A percentile compares a stretch with the other conserved stretches of the same genome.
Conservation (phyloP, 2,797 vertebrate genomes). For the Sebastes nivosus region DNA sequence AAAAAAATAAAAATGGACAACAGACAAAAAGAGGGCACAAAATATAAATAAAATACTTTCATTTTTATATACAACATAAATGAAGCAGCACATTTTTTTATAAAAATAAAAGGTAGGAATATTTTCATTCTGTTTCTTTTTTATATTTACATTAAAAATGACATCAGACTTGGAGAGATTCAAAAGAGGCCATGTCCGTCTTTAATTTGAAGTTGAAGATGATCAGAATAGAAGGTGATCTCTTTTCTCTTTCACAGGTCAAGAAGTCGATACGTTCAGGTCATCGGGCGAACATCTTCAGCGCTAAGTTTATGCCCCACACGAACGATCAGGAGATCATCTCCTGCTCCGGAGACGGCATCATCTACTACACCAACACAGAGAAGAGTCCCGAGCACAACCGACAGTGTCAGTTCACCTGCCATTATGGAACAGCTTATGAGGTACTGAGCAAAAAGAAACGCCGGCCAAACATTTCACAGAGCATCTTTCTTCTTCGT, state of each 20-base stretch:
- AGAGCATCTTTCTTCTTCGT: not conserved
- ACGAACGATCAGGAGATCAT: conserved; percentile 97
- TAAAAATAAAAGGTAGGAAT: not conserved
- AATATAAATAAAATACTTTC: not conserved
- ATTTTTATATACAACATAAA: not conserved
- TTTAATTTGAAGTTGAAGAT: not conserved
- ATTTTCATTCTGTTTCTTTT: not conserved
- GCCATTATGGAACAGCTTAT: conserved; percentile 98
- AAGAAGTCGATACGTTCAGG: conserved; percentile 96
- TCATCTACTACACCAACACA: conserved; percentile 96
- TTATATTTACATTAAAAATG: not conserved
- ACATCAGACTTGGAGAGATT: not conserved
- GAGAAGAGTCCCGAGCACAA: conserved; percentile 95
- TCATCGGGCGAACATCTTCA: conserved; percentile 98
- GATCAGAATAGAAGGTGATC: not conserved
- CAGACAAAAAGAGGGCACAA: not conserved
- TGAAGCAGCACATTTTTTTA: not conserved
- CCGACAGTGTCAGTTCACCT: conserved; percentile 96
- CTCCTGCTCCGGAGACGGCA: conserved; percentile 97
- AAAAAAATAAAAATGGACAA: not conserved
- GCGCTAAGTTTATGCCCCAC: conserved; percentile 98
- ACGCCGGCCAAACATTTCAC: not conserved
- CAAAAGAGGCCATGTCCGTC: not conserved
- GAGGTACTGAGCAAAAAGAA: conserved; percentile 82
- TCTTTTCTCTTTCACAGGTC: conserved; percentile 80